These are phyloP conservation scores for Alfaro cultratus DNA, from an alignment of 2,797 vertebrate species.

Conservation along the genomic window DNA sequence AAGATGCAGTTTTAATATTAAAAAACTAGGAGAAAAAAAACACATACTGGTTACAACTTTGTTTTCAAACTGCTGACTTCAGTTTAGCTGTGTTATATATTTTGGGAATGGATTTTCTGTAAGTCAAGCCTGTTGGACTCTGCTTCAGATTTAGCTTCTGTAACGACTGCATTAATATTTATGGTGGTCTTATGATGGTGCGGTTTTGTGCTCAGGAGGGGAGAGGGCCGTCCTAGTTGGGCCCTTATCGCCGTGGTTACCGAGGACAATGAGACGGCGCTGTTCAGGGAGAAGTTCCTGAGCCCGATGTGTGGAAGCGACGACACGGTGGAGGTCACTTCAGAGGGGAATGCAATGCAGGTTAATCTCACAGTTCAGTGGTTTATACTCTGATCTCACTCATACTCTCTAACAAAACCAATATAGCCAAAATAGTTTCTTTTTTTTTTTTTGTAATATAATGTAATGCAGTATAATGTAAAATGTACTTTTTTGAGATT, in stretches of 20 bases:
- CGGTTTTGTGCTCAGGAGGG: constrained; percentile 63
- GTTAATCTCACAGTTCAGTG: constrained; percentile 41
- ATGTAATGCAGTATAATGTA: too few relatives aligned
- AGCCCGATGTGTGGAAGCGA: constrained; percentile 62
- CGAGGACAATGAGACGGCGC: constrained; percentile 76
- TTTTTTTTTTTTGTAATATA: too few relatives aligned
- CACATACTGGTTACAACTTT: background rate
- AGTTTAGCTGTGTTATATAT: background rate
- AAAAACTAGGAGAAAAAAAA: background rate
- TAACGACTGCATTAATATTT: background rate
- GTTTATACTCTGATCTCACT: background rate
- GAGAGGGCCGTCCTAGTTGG: constrained; percentile 82
- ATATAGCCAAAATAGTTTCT: background rate
- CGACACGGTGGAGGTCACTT: constrained; percentile 15
- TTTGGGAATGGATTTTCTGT: background rate
- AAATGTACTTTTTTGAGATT: too few relatives aligned
- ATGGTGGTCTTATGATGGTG: background rate
- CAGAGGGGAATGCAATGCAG: constrained; percentile 49
- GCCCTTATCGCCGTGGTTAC: constrained; percentile 79
- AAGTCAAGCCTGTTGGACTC: background rate
- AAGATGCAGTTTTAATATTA: background rate
- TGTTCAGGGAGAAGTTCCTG: constrained; percentile 84
- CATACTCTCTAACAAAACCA: background rate
- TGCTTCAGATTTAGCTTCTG: background rate
- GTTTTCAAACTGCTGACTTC: background rate